Conservation (phyloP, 2,888 invertebrate genomes). For the Parnassius glacialis region DNA sequence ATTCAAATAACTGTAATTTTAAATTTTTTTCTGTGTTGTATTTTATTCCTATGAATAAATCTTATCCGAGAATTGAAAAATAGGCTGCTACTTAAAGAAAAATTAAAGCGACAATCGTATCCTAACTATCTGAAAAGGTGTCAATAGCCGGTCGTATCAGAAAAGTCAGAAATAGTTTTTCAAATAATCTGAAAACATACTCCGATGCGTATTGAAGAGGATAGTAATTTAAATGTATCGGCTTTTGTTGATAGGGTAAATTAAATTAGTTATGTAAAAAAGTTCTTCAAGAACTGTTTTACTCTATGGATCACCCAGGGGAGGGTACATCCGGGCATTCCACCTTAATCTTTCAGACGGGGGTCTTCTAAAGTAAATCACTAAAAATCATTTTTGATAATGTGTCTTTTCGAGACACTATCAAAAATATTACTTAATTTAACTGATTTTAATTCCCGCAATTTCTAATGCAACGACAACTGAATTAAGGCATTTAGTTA, state of each 20-base stretch:
- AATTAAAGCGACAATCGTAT: slow-evolving; percentile 49
- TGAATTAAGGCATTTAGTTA: too few relatives aligned
- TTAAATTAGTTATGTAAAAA: slow-evolving; percentile 38
- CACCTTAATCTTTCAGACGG: slow-evolving; percentile 71
- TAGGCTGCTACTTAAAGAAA: too few relatives aligned
- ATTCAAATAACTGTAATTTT: too few relatives aligned
- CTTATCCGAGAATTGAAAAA: too few relatives aligned
- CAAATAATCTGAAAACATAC: slow-evolving; percentile 30
- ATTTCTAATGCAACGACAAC: too few relatives aligned
- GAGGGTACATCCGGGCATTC: slow-evolving; percentile 65
- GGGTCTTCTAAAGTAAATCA: slow-evolving; percentile 66
- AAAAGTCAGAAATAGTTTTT: slow-evolving; percentile 40
- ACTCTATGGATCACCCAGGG: slow-evolving; percentile 60
- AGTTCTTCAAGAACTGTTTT: slow-evolving; percentile 71
- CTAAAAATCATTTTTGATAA: too few relatives aligned
- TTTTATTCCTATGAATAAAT: too few relatives aligned
- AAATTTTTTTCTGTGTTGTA: too few relatives aligned
- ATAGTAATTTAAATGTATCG: slow-evolving; percentile 27
- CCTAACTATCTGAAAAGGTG: slow-evolving; percentile 77
- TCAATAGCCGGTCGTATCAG: slow-evolving; percentile 56
- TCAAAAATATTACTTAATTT: slow-evolving; percentile 11
- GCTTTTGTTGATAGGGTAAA: slow-evolving; percentile 36
- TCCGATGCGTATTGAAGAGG: slow-evolving; percentile 30
- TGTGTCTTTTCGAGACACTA: slow-evolving; percentile 50
- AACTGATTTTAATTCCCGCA: too few relatives aligned